Percentiles rank a stretch among this genome's conserved stretches.
These are phyloP conservation scores for Orthonevra nobilis DNA, from an alignment of 2,888 invertebrate genomes.

Conservation along the genomic window DNA sequence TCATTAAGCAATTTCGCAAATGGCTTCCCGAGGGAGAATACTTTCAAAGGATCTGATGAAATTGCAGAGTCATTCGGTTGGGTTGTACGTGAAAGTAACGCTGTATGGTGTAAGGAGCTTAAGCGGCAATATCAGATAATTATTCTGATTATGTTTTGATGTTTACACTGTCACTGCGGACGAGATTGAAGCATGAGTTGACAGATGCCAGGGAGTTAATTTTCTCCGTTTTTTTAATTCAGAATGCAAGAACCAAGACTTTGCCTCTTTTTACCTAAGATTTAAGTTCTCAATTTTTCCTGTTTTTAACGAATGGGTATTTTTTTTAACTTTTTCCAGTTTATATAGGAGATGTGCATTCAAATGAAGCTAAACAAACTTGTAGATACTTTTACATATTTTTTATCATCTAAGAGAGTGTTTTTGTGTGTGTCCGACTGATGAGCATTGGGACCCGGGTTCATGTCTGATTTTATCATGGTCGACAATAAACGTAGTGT, in stretches of 20 bases:
- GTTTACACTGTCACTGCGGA: constrained; percentile 47
- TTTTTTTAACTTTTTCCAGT: too few species aligned
- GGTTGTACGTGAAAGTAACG: background rate
- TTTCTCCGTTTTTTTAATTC: background rate
- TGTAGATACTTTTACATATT: too few species aligned
- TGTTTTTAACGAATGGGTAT: too few species aligned
- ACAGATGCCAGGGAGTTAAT: constrained; percentile 21
- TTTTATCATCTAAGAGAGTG: too few species aligned
- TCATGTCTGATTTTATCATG: too few species aligned
- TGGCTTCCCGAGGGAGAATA: constrained; percentile 56
- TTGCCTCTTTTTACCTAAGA: constrained; percentile 72
- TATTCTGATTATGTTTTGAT: constrained; percentile 64
- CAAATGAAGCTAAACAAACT: too few species aligned
- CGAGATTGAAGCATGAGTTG: constrained; percentile 46
- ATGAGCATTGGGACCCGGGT: too few species aligned
- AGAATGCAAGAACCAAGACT: too few species aligned
- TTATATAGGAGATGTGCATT: too few species aligned
- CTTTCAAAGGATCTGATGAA: constrained; percentile 43
- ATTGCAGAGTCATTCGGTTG: constrained; percentile 47
- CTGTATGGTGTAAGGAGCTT: constrained; percentile 19
- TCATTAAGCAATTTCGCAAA: constrained; percentile 72
- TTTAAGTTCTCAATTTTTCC: background rate
- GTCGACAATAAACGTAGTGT: too few species aligned
- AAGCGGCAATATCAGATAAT: constrained; percentile 54
- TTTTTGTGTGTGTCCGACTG: too few species aligned